Evolutionary conservation across 1,140 invertebrate genomes (phyloP).

Genomic region (Bombus ignitus): DNA sequence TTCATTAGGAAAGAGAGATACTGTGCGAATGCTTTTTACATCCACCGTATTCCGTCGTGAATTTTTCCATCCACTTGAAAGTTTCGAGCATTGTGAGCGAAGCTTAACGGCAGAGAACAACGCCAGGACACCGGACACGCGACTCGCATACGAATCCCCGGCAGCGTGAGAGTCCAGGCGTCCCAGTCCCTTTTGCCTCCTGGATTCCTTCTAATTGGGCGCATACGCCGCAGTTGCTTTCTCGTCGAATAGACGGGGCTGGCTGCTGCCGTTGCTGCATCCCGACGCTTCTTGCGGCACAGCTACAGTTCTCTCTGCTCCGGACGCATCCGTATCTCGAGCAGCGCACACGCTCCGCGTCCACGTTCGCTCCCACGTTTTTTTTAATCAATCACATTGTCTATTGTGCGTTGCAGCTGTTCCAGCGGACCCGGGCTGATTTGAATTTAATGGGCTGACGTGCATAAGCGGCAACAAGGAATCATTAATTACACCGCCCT

Average conservation of each 20-base stretch:
- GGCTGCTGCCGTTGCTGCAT: conserved; percentile 12
- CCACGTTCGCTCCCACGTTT: conserved; percentile 40
- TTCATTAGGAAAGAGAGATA: too few relatives aligned
- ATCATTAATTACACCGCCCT: conserved; percentile 37
- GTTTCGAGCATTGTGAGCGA: conserved; percentile 9
- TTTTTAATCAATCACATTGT: conserved; percentile 50
- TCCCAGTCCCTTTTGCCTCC: conserved; percentile 54
- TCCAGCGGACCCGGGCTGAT: conserved; percentile 30
- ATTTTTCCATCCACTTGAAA: too few relatives aligned
- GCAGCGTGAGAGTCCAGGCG: conserved; percentile 59
- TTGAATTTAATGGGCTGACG: conserved; percentile 44
- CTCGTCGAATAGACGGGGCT: conserved; percentile 41
- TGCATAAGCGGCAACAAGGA: conserved; percentile 15
- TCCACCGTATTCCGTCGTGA: too few relatives aligned
- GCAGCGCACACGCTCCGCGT: conserved; percentile 33
- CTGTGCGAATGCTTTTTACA: too few relatives aligned
- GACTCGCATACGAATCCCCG: conserved; percentile 68
- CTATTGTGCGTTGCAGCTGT: conserved; percentile 49
- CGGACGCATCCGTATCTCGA: conserved; percentile 24
- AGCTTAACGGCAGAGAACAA: conserved; percentile 31
- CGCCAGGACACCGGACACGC: conserved; percentile 68
- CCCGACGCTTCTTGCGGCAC: conserved; percentile 47
- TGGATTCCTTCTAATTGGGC: conserved; percentile 69
- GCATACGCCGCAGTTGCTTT: conserved; percentile 36
- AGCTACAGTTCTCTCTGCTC: background rate